Evolutionary conservation across 1,140 invertebrate genomes (phyloP).

Genomic region (Eubasilissa regina): DNA sequence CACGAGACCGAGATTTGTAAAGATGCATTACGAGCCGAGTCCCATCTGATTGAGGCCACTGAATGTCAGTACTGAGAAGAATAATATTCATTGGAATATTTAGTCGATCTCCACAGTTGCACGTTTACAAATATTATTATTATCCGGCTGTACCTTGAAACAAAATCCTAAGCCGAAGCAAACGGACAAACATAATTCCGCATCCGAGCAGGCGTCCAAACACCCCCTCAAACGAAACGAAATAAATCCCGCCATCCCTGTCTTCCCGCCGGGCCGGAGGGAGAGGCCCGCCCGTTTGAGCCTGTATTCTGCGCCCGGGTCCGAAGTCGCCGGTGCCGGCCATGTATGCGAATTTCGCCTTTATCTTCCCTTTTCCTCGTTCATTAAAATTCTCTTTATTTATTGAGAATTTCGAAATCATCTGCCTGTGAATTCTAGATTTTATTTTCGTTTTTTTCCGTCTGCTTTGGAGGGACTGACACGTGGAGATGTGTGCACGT

Average conservation of each 20-base stretch:
- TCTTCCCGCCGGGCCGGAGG: background rate
- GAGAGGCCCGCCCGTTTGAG: background rate
- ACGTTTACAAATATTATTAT: background rate
- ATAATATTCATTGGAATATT: no score
- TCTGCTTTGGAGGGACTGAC: constrained; percentile 45
- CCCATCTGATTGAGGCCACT: no score
- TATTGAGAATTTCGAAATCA: constrained; percentile 60
- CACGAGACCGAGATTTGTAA: no score
- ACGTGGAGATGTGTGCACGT: background rate
- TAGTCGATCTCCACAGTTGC: background rate
- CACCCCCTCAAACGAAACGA: constrained; percentile 26
- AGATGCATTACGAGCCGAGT: no score
- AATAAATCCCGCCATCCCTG: background rate
- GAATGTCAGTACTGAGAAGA: no score
- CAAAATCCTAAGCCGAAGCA: constrained; percentile 41
- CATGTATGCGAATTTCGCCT: constrained; percentile 23
- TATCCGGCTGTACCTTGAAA: background rate
- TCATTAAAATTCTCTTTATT: constrained; percentile 61
- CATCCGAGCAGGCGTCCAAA: constrained; percentile 5
- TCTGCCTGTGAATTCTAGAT: constrained; percentile 54
- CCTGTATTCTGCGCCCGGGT: constrained; percentile 1
- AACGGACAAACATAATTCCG: constrained; percentile 29
- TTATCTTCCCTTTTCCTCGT: constrained; percentile 49
- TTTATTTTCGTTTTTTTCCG: constrained; percentile 47
- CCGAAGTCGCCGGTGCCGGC: background rate